Base-by-base conservation (phyloP, 2,113 vertebrate genomes). In the Chaetorhynchus papuensis region DNA sequence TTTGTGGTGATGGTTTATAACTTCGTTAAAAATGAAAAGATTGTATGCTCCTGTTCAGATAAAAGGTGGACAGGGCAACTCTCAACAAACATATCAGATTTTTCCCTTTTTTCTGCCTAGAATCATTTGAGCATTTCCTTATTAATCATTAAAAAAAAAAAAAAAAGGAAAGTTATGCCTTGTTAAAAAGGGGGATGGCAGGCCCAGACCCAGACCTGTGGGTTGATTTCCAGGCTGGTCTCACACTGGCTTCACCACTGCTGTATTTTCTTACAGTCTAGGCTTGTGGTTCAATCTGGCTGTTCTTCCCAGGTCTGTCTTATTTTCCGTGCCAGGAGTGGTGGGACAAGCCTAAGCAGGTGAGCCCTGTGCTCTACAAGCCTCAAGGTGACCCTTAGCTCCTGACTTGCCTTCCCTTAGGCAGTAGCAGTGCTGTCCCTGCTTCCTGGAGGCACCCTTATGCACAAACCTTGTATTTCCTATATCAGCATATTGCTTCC, bases 231-330 rank as follows among this genome's bases (percentile, higher is more conserved):
- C 18, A 56, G 49, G 7, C 16, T 71, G 15, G 6, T 28, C 22
- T 74, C 37, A 13, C 4, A 1, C 5, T 5, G n/a, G 7, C 6
- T 66, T 72, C 15, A 30, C 35, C 0, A 0, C 27, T 47, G 13
- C 33, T 23, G 1, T 31, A 1, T 69, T 80, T 63, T 21, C 21
- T 60, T 86, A 35, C 3, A 12, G 1, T 56, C 10, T 12, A 4
- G 16, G 5, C 2, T 30, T 31, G 3, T 68, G 8, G 8, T 10
- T 72, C 15, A 27, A 4, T 4, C 9, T 20, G 37, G 4, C 14
- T 72, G 2, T 5, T 65, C 2, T 56, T 64, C 65, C 54, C 37
- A 22, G 19, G 7, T 47, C 42, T 57, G 10, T 26, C 24, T 50
- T 57, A 19, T 12, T 82, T 53, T 23, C 37, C 6, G 16, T 31